A percentile compares a stretch with the other conserved stretches of the same genome.
These are phyloP conservation scores for Pyrgilauda ruficollis DNA, from an alignment of 2,113 vertebrate genomes.

Conservation along the genomic window DNA sequence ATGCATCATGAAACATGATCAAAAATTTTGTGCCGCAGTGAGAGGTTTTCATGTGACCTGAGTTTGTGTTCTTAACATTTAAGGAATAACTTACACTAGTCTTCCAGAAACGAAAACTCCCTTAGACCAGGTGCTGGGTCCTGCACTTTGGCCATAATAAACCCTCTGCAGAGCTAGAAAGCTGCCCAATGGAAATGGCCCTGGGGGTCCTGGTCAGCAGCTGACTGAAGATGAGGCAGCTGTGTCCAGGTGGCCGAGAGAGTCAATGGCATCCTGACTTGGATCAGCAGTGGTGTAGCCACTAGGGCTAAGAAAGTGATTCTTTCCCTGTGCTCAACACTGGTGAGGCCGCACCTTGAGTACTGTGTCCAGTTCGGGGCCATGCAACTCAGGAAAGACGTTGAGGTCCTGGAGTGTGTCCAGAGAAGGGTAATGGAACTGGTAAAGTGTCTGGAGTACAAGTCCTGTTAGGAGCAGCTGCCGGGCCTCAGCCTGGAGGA, in stretches of 20 bases:
- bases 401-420: neutral
- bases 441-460: neutral
- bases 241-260: neutral
- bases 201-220: neutral
- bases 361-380: neutral
- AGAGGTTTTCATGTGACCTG: neutral
- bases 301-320: neutral
- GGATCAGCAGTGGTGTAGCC: neutral
- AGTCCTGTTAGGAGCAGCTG: accelerated
- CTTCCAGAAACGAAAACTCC: neutral
- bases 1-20: neutral
- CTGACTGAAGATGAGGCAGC: neutral
- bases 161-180: neutral
- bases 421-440: neutral
- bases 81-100: neutral
- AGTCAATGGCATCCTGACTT: neutral
- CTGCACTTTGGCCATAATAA: neutral
- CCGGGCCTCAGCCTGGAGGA: neutral
- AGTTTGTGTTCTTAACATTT: neutral
- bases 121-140: neutral
- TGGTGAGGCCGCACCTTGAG: neutral
- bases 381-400: neutral
- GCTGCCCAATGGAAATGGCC: neutral
- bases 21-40: neutral
- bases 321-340: neutral